Percentiles rank a stretch among this genome's conserved stretches.
phyloP scores from a whole-genome alignment of 2,113 vertebrate genomes.

The Spilogale gracilis region DNA sequence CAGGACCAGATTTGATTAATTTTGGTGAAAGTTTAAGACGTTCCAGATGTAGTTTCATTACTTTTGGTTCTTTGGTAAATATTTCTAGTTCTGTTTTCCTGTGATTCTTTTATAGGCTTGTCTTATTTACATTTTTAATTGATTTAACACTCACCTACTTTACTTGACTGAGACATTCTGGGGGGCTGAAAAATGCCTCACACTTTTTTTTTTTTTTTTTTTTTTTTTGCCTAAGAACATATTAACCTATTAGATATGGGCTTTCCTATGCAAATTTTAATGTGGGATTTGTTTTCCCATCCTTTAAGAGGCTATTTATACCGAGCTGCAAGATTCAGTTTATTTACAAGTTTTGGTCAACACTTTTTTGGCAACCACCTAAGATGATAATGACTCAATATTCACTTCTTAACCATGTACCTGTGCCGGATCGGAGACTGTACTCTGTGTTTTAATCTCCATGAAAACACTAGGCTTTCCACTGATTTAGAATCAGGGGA shows the following conservation, averaged over 20 bases:
- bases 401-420: neutral
- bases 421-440: neutral
- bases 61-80: conserved; percentile 21
- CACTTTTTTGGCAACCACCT: neutral
- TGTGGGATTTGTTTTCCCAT: neutral
- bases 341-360: conserved; percentile 1
- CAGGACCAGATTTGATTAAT: neutral
- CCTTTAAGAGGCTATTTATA: neutral
- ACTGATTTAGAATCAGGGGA: neutral
- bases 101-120: neutral
- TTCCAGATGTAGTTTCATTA: neutral
- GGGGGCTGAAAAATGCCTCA: neutral
- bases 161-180: neutral
- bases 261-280: conserved; percentile 23
- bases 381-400: neutral
- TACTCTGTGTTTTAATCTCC: neutral
- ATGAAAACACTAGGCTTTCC: neutral
- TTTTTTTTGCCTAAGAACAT: conserved; percentile 3
- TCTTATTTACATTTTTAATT: neutral
- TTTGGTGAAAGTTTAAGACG: neutral
- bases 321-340: neutral
- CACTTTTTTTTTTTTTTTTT: too few relatives aligned
- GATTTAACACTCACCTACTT: neutral
- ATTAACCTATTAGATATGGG: neutral
- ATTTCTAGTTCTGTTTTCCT: conserved; percentile 12